phyloP scores from a whole-genome alignment of 92 coral and sea anemone species.

The Epizoanthus rinbou region DNA sequence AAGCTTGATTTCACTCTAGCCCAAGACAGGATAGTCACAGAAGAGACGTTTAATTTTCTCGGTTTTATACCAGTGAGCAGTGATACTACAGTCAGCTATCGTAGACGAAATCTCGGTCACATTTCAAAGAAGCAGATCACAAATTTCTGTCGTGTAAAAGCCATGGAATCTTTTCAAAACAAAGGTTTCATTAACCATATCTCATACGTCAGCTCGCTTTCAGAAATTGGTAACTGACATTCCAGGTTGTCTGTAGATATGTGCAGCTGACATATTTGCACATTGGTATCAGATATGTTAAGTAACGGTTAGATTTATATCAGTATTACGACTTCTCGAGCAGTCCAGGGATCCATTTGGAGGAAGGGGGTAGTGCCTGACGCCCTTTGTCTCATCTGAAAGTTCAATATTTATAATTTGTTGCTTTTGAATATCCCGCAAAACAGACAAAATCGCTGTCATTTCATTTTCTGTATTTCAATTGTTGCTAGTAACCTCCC shows the following conservation, averaged over 20 bases:
- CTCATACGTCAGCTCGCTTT: constrained; percentile 51
- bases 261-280: too few species aligned
- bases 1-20: constrained; percentile 62
- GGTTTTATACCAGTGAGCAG: constrained; percentile 51
- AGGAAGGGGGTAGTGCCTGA: too few species aligned
- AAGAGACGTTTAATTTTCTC: constrained; percentile 44
- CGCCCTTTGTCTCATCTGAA: too few species aligned
- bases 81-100: constrained; percentile 44
- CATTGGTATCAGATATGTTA: too few species aligned
- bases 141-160: constrained; percentile 64
- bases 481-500: too few species aligned
- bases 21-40: constrained; percentile 35
- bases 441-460: too few species aligned
- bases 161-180: constrained; percentile 61
- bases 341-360: too few species aligned
- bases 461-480: too few species aligned
- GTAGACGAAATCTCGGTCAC: constrained; percentile 46
- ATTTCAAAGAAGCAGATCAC: constrained; percentile 57
- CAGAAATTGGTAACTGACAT: constrained; percentile 39
- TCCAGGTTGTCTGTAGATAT: not conserved
- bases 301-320: too few species aligned
- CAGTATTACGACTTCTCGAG: too few species aligned
- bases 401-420: too few species aligned
- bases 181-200: constrained; percentile 50
- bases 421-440: too few species aligned